Evolutionary conservation across 2,888 invertebrate genomes (phyloP).

Genomic region (Catonia carolina): DNA sequence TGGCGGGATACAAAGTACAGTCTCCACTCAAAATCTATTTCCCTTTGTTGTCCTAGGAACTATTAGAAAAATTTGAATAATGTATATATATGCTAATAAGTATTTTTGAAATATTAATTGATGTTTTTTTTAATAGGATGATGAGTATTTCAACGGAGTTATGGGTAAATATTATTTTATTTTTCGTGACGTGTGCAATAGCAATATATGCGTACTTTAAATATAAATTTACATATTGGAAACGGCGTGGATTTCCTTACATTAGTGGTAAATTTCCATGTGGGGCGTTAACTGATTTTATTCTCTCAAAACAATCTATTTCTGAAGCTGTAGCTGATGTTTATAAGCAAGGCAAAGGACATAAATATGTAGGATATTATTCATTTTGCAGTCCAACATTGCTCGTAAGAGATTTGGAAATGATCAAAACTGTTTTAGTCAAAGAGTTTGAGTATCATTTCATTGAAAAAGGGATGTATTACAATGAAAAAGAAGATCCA

Average conservation of each 20-base stretch:
- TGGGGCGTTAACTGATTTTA: neutral
- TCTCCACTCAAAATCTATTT: too few species aligned
- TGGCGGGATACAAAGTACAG: too few species aligned
- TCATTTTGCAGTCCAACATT: neutral
- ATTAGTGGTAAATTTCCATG: neutral
- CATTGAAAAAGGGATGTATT: neutral
- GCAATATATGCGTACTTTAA: neutral
- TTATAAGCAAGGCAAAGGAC: neutral
- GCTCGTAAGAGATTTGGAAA: neutral
- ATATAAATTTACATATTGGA: neutral
- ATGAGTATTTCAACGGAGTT: too few species aligned
- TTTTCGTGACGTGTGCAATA: too few species aligned
- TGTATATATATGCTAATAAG: too few species aligned
- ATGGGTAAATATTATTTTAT: too few species aligned
- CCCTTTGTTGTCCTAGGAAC: too few species aligned
- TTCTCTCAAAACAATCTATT: neutral
- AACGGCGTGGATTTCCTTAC: neutral
- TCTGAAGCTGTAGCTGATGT: neutral
- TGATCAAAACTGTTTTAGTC: neutral
- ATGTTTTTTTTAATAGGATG: too few species aligned
- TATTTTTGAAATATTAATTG: too few species aligned
- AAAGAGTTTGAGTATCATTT: constrained; percentile 6
- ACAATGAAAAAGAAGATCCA: constrained; percentile 1
- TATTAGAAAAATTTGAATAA: too few species aligned
- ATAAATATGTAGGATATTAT: constrained; percentile 2